Evolutionary conservation across 2,113 vertebrate species (phyloP), one percentile per base, ranked within the genome.

Genomic region (Platysternon megacephalum): DNA sequence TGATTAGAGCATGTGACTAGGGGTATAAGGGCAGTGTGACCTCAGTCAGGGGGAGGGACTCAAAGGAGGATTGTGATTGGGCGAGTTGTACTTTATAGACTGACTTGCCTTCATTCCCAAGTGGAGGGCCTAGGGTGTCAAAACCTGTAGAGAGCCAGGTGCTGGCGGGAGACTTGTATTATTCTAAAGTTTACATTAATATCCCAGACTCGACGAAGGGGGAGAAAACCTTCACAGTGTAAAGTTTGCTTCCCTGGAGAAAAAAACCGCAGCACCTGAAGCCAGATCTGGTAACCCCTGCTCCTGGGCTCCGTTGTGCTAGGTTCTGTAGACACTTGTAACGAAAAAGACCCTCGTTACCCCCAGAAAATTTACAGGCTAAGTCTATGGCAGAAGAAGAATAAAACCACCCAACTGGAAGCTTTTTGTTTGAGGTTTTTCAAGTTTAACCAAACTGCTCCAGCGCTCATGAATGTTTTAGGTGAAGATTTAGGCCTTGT

Each of bases 391-490:
- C 24, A 78, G 13, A 28, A 78, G 42, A 26, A 46, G 14, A 28
- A 46, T 44, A 78, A 46, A 78, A 78, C 26, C 13, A 39, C 24
- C 42, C 74, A 78, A 78, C 24, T 44, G 24, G 74, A 46, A 78
- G 28, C 24, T 32, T 16, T 7, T 35, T 80, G 79, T 80, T 12
- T 51, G 49, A 24, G 32, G 19, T 10, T 6, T 74, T 82, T 78
- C 28, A 2, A 12, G 0, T 76, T 88, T 21, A 22, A 72, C 28
- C 21, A 32, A 42, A 24, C 76, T 0, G 0, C 61, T 24, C 46
- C 58, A 74, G 14, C 48, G 56, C 53, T 90, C 85, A 6, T 22
- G 6, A 1, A 35, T 3, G 2, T 17, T 90, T 0, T 0, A 0
- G 4, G 51, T 11, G 84, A 55, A 87, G 2, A 44, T 58, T 16